Evolutionary conservation across 2,797 vertebrate genomes (phyloP).

Genomic region (Tenualosa thibaudeaui): DNA sequence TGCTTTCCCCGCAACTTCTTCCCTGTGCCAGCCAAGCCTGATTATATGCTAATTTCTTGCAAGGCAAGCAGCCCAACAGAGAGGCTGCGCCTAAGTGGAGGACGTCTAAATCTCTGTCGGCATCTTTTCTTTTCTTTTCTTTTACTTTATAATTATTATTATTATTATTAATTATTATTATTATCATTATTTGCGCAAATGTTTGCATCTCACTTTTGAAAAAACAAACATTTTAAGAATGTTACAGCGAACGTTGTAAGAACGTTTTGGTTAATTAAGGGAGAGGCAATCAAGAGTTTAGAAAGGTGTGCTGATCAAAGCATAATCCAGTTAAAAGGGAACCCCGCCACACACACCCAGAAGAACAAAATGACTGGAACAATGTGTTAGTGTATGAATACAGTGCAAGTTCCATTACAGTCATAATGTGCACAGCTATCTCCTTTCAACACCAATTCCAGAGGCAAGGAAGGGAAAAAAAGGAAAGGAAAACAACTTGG

Average conservation of each 20-base stretch:
- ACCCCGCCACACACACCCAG: neutral
- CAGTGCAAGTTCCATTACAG: neutral
- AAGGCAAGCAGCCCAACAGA: constrained; percentile 54
- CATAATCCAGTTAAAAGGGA: neutral
- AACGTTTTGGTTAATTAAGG: neutral
- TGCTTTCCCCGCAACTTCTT: constrained; percentile 50
- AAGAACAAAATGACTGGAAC: neutral
- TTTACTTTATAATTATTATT: too few species aligned
- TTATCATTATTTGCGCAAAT: constrained; percentile 37
- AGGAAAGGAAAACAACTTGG: neutral
- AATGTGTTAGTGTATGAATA: neutral
- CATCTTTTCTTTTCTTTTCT: neutral
- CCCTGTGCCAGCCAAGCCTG: constrained; percentile 32
- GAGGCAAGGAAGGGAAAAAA: neutral
- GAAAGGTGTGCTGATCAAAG: neutral
- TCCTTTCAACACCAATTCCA: neutral
- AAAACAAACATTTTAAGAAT: neutral
- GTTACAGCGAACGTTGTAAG: neutral
- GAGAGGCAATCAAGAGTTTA: neutral
- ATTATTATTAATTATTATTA: too few species aligned
- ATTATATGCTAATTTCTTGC: constrained; percentile 61
- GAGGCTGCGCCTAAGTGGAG: constrained; percentile 43
- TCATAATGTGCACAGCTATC: neutral
- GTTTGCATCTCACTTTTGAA: constrained; percentile 43
- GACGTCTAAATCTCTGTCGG: constrained; percentile 44